Base-by-base conservation (phyloP, 2,888 invertebrate genomes). In the Andricus quercusramuli region DNA sequence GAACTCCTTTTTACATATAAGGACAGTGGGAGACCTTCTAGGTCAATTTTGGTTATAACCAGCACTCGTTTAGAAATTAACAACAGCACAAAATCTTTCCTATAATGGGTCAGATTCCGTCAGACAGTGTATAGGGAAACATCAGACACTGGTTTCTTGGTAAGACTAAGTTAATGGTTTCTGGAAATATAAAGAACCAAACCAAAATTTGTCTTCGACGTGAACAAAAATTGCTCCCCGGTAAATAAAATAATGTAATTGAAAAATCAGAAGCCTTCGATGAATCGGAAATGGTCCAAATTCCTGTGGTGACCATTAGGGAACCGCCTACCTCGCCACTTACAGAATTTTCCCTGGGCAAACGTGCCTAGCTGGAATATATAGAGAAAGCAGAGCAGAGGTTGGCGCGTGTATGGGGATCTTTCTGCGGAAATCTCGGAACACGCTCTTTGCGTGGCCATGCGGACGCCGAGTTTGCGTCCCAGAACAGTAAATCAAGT, bases 391-490 rank as follows among this genome's bases (percentile, higher is more conserved):
- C 37, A 70, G 32, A 51, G 29, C 29, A 29, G 70, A 70, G 70
- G 29, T 47, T 70, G 70, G 70, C 70, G 51, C 70, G 51, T 70
- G 70, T 70, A 56, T 44, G 70, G 51, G 70, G 70, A 70, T 70
- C 51, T 70, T 70, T 65, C 22, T 15, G 77, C 78, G 85, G 88
- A 87, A 90, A 90, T 89, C 87, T 85, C 84, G 86, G 90, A 88
- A 90, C 89, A 89, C 85, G 89, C 87, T 89, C 89, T 90, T 90
- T 88, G 90, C 89, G 89, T 89, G 88, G 89, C 88, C 80, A 81
- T 82, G 77, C 80, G 85, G 56, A 32, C 51, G 74, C 32, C 29
- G 56, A 74, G 56, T 68, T 74, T 85, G 84, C 85, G 84, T 85
- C 77, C 85, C 86, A 82, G 87, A 86, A 88, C 89, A 85, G 90